Conservation (phyloP, 2,113 vertebrate species). For the Chauna torquata region DNA sequence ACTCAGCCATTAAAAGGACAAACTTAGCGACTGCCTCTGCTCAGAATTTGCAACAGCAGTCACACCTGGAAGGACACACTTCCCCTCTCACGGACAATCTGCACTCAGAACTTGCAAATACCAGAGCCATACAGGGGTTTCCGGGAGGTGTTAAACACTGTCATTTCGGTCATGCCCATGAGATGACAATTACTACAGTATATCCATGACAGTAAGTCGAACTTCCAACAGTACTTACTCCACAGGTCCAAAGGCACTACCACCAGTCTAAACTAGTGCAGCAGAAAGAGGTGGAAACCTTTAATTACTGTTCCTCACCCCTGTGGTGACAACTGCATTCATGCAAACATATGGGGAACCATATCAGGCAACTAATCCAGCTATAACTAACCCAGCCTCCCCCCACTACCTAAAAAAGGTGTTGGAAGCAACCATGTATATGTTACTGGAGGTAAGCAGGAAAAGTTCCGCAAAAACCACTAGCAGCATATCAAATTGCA, state of each 20-base stretch:
- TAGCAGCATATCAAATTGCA: neutral
- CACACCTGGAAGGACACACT: neutral
- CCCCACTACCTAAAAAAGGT: rapidly evolving
- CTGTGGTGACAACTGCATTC: neutral
- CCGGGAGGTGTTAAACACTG: neutral
- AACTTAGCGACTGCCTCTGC: neutral
- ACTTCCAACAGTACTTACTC: neutral
- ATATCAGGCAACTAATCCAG: neutral
- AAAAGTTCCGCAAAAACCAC: neutral
- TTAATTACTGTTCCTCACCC: neutral
- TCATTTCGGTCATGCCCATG: neutral
- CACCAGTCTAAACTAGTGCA: neutral
- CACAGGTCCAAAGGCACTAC: neutral
- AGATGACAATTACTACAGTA: neutral
- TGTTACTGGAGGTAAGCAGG: neutral
- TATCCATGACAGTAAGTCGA: neutral
- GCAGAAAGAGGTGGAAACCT: neutral
- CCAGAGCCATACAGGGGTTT: neutral
- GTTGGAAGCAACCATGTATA: neutral
- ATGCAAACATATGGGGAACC: neutral
- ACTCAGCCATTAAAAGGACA: neutral
- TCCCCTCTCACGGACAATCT: neutral
- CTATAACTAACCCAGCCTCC: neutral
- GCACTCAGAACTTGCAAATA: neutral
- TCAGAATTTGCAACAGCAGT: neutral